phyloP scores from a whole-genome alignment of 1,140 invertebrate species.

The Apolygus lucorum region DNA sequence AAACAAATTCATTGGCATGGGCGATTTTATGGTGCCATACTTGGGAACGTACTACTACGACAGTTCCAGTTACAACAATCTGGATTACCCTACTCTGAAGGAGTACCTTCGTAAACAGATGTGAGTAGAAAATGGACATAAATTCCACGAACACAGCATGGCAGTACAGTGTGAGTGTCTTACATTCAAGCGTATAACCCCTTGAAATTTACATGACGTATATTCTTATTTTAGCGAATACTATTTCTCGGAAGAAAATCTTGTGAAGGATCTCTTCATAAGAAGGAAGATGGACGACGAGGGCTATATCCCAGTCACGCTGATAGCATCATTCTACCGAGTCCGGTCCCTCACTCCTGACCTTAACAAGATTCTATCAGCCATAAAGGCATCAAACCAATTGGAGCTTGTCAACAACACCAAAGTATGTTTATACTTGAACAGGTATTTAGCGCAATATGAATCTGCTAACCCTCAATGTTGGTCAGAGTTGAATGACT shows the following conservation, averaged over 20 bases:
- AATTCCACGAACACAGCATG: no score
- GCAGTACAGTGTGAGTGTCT: no score
- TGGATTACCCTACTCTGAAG: slow-evolving; percentile 53
- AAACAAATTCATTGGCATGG: slow-evolving; percentile 39
- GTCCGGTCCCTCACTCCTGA: slow-evolving; percentile 81
- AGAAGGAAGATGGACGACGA: slow-evolving; percentile 91
- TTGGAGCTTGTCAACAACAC: slow-evolving; percentile 70
- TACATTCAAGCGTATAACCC: no score
- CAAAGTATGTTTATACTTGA: slow-evolving; percentile 47
- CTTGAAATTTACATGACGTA: no score
- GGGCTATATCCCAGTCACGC: slow-evolving; percentile 82
- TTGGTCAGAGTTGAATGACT: no score
- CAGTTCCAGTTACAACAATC: slow-evolving; percentile 43
- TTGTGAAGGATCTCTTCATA: slow-evolving; percentile 91
- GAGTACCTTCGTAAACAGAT: slow-evolving; percentile 76
- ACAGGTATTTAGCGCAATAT: no score
- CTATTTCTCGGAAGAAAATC: slow-evolving; percentile 97
- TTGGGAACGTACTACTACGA: slow-evolving; percentile 54
- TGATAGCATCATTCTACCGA: slow-evolving; percentile 93
- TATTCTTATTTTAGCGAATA: slow-evolving; percentile 72
- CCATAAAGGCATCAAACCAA: slow-evolving; percentile 70
- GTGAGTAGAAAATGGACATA: slow-evolving; percentile 47
- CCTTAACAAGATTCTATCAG: slow-evolving; percentile 67
- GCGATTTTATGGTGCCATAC: slow-evolving; percentile 50
- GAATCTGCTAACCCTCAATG: no score